A percentile compares a stretch with the other conserved stretches of the same genome.
Evolutionary conservation across 1,140 invertebrate species (phyloP).

Genomic region (Zaprionus camerounensis): DNA sequence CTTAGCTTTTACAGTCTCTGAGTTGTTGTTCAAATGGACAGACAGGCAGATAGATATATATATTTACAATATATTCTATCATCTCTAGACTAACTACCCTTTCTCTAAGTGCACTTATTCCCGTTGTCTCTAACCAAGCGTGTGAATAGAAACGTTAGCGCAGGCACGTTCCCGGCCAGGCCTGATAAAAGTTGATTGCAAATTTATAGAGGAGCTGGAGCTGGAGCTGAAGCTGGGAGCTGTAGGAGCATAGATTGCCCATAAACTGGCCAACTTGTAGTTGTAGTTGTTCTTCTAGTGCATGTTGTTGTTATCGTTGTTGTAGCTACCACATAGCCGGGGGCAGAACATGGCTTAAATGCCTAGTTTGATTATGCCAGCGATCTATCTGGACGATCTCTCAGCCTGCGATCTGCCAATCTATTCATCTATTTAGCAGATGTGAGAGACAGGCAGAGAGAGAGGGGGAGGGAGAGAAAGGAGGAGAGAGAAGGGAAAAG

Average conservation of each 20-base stretch:
- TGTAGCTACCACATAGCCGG: slow-evolving; percentile 19
- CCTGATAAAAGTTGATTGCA: slow-evolving; percentile 82
- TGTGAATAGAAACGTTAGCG: slow-evolving; percentile 82
- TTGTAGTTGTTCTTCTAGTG: slow-evolving; percentile 20
- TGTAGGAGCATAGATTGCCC: slow-evolving; percentile 56
- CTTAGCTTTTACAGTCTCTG: too few relatives aligned
- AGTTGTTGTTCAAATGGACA: too few relatives aligned
- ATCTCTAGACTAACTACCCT: not conserved
- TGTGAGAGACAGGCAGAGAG: not conserved
- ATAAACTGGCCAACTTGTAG: slow-evolving; percentile 66
- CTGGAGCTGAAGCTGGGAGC: slow-evolving; percentile 1
- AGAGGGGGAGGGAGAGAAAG: not conserved
- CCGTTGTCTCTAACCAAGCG: slow-evolving; percentile 52
- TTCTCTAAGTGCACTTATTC: slow-evolving; percentile 30
- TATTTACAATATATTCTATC: not conserved
- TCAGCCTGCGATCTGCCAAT: slow-evolving; percentile 23
- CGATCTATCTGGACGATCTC: slow-evolving; percentile 32
- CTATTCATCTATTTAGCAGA: slow-evolving; percentile 17
- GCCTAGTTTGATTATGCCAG: slow-evolving; percentile 38
- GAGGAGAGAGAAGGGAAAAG: too few relatives aligned
- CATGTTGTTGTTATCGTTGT: slow-evolving; percentile 7
- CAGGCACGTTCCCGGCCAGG: slow-evolving; percentile 71
- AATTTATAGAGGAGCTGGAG: slow-evolving; percentile 71
- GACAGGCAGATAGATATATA: too few relatives aligned
- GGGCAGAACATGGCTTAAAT: slow-evolving; percentile 40